Base-by-base conservation (phyloP, 1,140 invertebrate species). In the Zaprionus lachaisei region DNA sequence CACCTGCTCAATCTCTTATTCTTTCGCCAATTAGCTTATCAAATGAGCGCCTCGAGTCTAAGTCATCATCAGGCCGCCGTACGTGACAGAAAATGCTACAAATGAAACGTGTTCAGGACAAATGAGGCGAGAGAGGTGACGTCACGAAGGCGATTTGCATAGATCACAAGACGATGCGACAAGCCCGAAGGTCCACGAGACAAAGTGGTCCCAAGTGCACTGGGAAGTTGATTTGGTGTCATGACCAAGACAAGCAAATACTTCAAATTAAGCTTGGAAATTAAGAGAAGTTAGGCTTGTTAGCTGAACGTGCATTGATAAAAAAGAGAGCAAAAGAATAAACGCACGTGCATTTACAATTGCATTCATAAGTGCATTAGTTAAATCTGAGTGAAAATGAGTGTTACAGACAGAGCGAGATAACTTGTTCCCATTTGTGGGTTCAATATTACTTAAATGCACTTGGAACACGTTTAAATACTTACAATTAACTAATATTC, bases 21-120 rank as follows among this genome's bases (percentile, higher is more conserved):
- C 6, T n/a, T 47, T 9, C 6, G 7, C 2, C 41, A 89, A 87
- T 87, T 90, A 76, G 89, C 69, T 81, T 90, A 84, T 90, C 79
- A 89, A 87, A 90, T 77, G 84, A 79, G 84, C 74, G 74, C 79
- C 74, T 68, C 51, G 76, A 79, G 77, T 69, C 81, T 41, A 58
- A 77, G 24, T 20, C 54, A 44, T 31, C 24, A 31, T 17, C 14
- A 47, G 28, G 56, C 49, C 41, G 12, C 28, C 61, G 79, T 69
- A 90, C 85, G 85, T 89, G 84, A 81, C 72, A 70, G 62, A 54
- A 82, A 73, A 82, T 76, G 76, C 64, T 60, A 17, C 22, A 55
- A 58, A 31, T 31, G 60, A 76, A 72, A 72, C 70, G 61, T 77
- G 69, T 44, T 28, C 56, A 34, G 37, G 20, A 44, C 34, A 26